Evolutionary conservation across 2,888 invertebrate species (phyloP).

Genomic region (Apamea sordens): DNA sequence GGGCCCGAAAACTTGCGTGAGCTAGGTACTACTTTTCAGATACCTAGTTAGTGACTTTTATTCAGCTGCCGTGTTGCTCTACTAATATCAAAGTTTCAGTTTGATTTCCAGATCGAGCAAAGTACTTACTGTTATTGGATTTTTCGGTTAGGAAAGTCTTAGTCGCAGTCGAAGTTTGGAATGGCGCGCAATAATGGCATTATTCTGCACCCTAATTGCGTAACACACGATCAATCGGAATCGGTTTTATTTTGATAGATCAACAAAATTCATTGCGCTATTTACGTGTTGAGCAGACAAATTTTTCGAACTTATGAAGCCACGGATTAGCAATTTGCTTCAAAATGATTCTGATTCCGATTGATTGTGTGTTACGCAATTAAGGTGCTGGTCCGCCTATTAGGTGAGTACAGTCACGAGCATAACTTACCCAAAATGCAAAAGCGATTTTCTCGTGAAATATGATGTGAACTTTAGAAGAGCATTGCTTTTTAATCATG

Average conservation of each 20-base stretch:
- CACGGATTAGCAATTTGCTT: too few relatives aligned
- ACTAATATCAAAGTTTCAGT: conserved; percentile 31
- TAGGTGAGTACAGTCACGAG: background rate
- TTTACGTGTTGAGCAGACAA: too few relatives aligned
- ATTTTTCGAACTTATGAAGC: too few relatives aligned
- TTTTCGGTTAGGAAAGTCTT: conserved; percentile 27
- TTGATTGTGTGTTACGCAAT: too few relatives aligned
- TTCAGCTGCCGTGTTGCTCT: conserved; percentile 7
- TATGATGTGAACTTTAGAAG: background rate
- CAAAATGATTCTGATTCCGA: too few relatives aligned
- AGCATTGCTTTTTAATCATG: background rate
- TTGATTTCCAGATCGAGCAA: conserved; percentile 26
- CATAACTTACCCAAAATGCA: background rate
- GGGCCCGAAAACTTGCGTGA: conserved; percentile 60
- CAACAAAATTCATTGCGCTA: too few relatives aligned
- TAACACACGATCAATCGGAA: too few relatives aligned
- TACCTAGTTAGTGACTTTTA: conserved; percentile 33
- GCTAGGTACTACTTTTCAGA: conserved; percentile 35
- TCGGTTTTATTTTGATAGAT: too few relatives aligned
- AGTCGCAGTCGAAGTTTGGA: conserved; percentile 6
- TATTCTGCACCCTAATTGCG: too few relatives aligned
- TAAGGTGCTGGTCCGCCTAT: background rate
- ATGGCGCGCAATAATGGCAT: background rate
- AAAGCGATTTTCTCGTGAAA: background rate
- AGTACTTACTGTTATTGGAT: conserved; percentile 32